Evolutionary conservation across 1,140 invertebrate genomes (phyloP), one percentile per base, ranked within the genome.

Genomic region (Aphis craccivora): DNA sequence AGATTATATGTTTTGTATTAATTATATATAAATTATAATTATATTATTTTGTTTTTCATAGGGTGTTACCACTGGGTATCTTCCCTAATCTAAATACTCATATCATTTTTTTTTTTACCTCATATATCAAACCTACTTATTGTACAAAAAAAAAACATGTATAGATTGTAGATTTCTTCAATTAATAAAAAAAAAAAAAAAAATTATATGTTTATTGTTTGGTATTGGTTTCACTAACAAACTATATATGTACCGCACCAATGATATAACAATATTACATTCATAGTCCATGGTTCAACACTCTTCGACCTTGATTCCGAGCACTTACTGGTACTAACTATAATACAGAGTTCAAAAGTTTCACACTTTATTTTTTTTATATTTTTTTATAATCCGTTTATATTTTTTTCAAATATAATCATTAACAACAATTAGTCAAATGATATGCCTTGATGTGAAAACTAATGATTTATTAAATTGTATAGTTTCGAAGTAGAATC

Each of bases 271-370:
- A 76, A 87, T 51, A 22, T 88, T 88, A 37, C n/a, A 23, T 37
- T 89, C 48, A 23, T 48, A 51, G 45, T 35, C 30, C n/a, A 89
- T n/a, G 48, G 87, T 89, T 53, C 87, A 89, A 89, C 87, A 89
- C 87, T 89, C 87, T 89, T 48, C 22, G 48, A 89, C 87, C 87
- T 89, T 89, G n/a, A 53, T 89, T 53, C 30, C 5, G 11, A 30
- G 18, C 43, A 0, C 20, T 53, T 23, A 35, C n/a, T 51, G n/a
- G 5, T 45, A 76, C n/a, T n/a, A 84, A n/a, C 5, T 83, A 37
- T 83, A 23, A 30, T n/a, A 45, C 43, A 20, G 84, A 87, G 25
- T 87, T 87, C 40, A 87, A 51, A 87, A 87, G 86, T 48, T 87
- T 87, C 14, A 22, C 18, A 35, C 43, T 87, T 87, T 48, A 30